Evolutionary conservation across 2,797 vertebrate species (phyloP).

Genomic region (Antrozous pallidus): DNA sequence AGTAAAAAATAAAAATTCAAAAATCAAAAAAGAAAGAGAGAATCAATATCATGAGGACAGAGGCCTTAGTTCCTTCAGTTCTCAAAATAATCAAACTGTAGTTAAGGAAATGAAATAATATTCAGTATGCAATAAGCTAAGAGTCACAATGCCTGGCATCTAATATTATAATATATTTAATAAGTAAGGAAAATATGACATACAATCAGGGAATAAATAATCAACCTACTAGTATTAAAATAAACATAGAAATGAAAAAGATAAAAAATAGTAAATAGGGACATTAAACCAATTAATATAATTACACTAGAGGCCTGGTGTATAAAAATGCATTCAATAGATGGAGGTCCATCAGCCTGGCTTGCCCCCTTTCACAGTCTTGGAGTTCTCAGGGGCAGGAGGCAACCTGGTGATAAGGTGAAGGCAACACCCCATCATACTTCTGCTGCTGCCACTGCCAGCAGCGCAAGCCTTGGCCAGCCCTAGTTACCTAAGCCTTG

Average conservation of each 20-base stretch:
- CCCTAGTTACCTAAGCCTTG: too few species aligned
- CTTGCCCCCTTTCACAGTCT: too few species aligned
- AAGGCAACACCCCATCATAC: too few species aligned
- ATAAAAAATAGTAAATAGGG: background rate
- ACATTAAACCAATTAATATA: background rate
- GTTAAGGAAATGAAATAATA: background rate
- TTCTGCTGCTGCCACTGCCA: too few species aligned
- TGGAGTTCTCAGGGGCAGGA: too few species aligned
- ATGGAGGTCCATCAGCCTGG: too few species aligned
- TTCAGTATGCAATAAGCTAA: background rate
- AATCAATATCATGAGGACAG: background rate
- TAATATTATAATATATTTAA: background rate
- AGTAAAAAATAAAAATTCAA: background rate
- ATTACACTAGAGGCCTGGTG: background rate
- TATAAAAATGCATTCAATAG: too few species aligned
- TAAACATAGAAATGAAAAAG: background rate
- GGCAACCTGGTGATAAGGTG: too few species aligned
- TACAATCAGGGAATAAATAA: background rate
- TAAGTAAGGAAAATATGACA: background rate
- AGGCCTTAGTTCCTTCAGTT: background rate
- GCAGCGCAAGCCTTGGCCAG: too few species aligned
- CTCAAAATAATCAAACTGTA: background rate
- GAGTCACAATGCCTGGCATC: background rate
- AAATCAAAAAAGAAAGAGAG: background rate
- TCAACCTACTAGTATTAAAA: background rate